phyloP scores from a whole-genome alignment of 2,888 invertebrate genomes.

The Anoncus sp. region DNA sequence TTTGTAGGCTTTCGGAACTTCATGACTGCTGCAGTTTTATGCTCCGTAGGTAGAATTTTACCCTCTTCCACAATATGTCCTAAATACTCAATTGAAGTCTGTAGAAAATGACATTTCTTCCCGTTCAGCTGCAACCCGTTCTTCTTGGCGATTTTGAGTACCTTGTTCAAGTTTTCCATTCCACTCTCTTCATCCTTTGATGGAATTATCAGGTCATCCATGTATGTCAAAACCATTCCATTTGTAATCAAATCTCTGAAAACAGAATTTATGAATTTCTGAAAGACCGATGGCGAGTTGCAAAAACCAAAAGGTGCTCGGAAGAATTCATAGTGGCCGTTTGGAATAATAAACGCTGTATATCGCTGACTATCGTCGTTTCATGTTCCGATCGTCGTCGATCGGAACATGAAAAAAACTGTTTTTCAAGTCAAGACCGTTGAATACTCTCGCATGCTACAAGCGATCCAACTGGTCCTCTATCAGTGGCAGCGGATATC shows the following conservation, averaged over 20 bases:
- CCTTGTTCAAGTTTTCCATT: constrained; percentile 14
- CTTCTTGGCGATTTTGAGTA: constrained; percentile 20
- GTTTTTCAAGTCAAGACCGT: constrained; percentile 57
- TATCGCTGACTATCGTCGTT: neutral
- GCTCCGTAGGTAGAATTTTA: constrained; percentile 32
- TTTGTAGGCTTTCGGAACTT: constrained; percentile 57
- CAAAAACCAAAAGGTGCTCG: too few species aligned
- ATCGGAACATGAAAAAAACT: constrained; percentile 63
- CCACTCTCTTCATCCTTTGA: too few species aligned
- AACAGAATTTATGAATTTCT: too few species aligned
- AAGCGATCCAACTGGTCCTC: constrained; percentile 59
- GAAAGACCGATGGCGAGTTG: too few species aligned
- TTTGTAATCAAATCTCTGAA: too few species aligned
- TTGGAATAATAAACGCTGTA: too few species aligned
- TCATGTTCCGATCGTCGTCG: constrained; percentile 4
- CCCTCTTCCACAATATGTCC: constrained; percentile 23
- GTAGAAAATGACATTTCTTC: constrained; percentile 39
- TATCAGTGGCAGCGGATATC: too few species aligned
- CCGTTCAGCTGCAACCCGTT: constrained; percentile 35
- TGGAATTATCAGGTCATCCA: too few species aligned
- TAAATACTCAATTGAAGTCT: constrained; percentile 20
- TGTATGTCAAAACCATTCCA: too few species aligned
- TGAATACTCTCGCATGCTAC: constrained; percentile 51
- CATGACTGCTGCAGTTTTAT: constrained; percentile 55
- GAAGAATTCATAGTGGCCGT: too few species aligned